Percentiles rank a stretch among this genome's conserved stretches.
These are phyloP conservation scores for Sitobion miscanthi DNA, from an alignment of 1,140 invertebrate genomes.

Conservation along the genomic window DNA sequence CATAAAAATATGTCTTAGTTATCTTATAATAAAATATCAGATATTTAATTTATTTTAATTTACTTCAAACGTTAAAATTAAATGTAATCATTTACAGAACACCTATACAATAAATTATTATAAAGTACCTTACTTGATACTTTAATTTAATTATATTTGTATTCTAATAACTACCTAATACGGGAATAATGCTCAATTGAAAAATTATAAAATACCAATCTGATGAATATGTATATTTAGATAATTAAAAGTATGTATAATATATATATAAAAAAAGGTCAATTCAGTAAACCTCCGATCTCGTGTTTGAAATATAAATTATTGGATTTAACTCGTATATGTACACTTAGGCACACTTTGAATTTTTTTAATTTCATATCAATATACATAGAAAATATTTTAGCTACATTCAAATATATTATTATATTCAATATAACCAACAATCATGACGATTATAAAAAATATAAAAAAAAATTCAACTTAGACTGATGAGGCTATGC, in stretches of 20 bases:
- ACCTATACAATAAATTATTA: neutral
- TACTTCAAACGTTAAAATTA: neutral
- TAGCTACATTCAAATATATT: neutral
- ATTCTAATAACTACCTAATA: neutral
- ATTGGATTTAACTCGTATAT: too few relatives aligned
- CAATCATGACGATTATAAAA: neutral
- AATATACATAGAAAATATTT: neutral
- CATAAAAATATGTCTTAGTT: neutral
- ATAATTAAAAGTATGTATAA: too few relatives aligned
- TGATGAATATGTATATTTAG: neutral
- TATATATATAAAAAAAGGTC: too few relatives aligned
- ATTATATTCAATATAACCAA: neutral
- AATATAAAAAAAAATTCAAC: neutral
- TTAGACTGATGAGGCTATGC: neutral
- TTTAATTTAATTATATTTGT: neutral
- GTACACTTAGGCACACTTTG: too few relatives aligned
- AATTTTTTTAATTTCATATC: neutral
- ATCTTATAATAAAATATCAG: neutral
- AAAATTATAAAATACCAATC: neutral
- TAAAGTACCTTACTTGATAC: neutral
- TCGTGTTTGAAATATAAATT: too few relatives aligned
- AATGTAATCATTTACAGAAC: neutral
- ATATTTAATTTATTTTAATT: neutral
- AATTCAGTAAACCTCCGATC: too few relatives aligned
- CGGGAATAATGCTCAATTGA: neutral